These are phyloP conservation scores for Caenorhabditis sp. DNA, from an alignment of 2,888 invertebrate genomes.

Conservation along the genomic window DNA sequence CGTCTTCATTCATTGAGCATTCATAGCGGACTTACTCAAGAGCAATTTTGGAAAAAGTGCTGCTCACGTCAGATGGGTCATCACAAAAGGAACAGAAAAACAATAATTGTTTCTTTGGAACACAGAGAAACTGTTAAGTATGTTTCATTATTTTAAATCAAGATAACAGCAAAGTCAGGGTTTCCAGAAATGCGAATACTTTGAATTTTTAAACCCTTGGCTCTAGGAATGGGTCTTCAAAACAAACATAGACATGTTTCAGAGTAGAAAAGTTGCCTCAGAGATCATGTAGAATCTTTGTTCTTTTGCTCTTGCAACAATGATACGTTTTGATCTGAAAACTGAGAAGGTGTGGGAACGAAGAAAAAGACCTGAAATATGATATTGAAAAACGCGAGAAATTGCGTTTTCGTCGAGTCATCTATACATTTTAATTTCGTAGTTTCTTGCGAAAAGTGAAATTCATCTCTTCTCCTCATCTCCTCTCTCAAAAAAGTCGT, in stretches of 20 bases:
- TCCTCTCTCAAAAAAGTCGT: constrained; percentile 28
- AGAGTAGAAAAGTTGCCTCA: neutral
- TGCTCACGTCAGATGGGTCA: constrained; percentile 56
- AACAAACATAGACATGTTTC: neutral
- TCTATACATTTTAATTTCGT: constrained; percentile 43
- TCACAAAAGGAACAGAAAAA: constrained; percentile 24
- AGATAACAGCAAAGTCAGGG: neutral
- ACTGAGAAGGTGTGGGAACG: constrained; percentile 44
- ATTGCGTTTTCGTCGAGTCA: constrained; percentile 25
- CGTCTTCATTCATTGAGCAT: constrained; percentile 43
- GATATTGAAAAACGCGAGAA: constrained; percentile 20
- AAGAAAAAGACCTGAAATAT: constrained; percentile 31
- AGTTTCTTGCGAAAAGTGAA: constrained; percentile 57
- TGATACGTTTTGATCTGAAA: constrained; percentile 57
- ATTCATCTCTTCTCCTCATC: constrained; percentile 39
- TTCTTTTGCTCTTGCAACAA: constrained; percentile 36
- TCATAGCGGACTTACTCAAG: constrained; percentile 56
- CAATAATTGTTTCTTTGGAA: constrained; percentile 26
- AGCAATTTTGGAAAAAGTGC: constrained; percentile 57
- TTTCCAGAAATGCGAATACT: neutral
- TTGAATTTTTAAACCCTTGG: neutral
- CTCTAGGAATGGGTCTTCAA: neutral
- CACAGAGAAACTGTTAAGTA: constrained; percentile 4
- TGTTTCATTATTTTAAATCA: neutral
- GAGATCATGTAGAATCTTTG: constrained; percentile 23